Conservation (phyloP, 2,797 vertebrate species). For the Lophura swinhoii region DNA sequence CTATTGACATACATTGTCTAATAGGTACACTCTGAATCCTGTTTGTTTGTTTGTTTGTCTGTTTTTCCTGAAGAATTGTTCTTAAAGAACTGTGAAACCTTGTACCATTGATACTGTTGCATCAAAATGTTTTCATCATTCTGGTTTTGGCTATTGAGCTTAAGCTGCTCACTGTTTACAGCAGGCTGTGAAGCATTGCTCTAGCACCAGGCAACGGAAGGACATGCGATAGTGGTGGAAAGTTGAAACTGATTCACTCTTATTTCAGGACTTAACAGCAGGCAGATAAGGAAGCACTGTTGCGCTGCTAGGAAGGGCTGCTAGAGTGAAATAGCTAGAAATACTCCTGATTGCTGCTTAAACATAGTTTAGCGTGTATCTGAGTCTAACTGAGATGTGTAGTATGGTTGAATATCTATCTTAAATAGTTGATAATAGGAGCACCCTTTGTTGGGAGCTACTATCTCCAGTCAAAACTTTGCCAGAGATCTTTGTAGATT, state of each 20-base stretch:
- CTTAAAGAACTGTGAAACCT: background rate
- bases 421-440: background rate
- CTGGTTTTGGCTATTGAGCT: background rate
- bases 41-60: background rate
- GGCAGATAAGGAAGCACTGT: background rate
- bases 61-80: background rate
- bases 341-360: background rate
- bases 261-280: conserved; percentile 1
- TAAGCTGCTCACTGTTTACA: background rate
- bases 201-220: background rate
- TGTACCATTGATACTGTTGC: background rate
- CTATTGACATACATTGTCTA: background rate
- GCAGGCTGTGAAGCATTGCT: background rate
- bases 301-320: background rate
- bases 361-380: background rate
- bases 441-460: background rate
- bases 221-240: conserved; percentile 17
- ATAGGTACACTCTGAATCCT: background rate
- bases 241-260: conserved; percentile 42
- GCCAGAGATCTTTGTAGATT: background rate
- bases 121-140: background rate
- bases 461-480: background rate
- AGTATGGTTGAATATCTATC: background rate
- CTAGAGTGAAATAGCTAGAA: background rate
- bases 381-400: background rate